phyloP scores from a whole-genome alignment of 2,113 vertebrate species.

The Istiophorus platypterus region DNA sequence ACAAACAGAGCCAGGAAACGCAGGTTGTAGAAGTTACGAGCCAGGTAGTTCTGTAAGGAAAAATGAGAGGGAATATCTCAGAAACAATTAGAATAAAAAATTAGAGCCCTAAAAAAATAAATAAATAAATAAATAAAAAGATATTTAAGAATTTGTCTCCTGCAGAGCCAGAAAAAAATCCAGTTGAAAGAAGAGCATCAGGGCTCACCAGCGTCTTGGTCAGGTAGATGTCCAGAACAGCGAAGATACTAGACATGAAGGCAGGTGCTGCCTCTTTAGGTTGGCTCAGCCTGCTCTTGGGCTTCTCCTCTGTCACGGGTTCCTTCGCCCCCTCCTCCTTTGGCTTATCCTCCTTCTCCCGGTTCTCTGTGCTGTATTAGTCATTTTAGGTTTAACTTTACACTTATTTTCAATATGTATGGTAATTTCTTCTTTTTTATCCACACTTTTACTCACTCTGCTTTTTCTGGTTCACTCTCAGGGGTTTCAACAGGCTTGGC shows the following conservation, averaged over 20 bases:
- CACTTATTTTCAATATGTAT: background rate
- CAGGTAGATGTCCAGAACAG: constrained; percentile 90
- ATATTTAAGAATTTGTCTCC: background rate
- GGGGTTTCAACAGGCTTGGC: constrained; percentile 77
- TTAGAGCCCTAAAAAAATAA: too few relatives aligned
- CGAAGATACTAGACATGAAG: constrained; percentile 92
- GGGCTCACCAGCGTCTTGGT: constrained; percentile 91
- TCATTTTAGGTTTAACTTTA: constrained; percentile 7
- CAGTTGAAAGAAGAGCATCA: background rate
- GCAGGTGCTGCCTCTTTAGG: constrained; percentile 88
- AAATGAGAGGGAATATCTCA: background rate
- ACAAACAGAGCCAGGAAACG: constrained; percentile 96
- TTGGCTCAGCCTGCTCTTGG: constrained; percentile 85
- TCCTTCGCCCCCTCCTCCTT: constrained; percentile 88
- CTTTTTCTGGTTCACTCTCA: constrained; percentile 91
- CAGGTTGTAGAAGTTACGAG: constrained; percentile 99
- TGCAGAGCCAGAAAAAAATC: background rate
- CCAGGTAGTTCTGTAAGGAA: constrained; percentile 91
- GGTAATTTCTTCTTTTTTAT: background rate
- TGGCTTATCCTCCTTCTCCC: constrained; percentile 92
- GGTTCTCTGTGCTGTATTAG: constrained; percentile 90
- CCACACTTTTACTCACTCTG: constrained; percentile 90
- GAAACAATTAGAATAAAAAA: background rate
- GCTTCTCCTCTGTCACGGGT: constrained; percentile 83
- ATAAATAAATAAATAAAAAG: too few relatives aligned